phyloP scores from a whole-genome alignment of 2,888 invertebrate genomes.

The Drosophila imparisetae region DNA sequence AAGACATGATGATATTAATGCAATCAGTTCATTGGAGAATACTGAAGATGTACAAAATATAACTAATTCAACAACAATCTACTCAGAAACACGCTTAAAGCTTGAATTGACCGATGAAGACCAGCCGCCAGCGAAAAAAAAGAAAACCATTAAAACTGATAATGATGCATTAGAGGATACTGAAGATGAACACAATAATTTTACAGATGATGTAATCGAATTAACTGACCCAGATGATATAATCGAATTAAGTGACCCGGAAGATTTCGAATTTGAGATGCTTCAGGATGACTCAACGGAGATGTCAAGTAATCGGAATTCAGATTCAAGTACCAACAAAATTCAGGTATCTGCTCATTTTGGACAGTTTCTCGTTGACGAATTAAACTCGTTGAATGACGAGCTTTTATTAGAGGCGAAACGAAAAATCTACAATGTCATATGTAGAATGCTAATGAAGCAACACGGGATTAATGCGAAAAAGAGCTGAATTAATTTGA shows the following conservation, averaged over 20 bases:
- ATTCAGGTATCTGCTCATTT: constrained; percentile 36
- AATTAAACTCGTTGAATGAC: constrained; percentile 40
- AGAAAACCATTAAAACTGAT: not conserved
- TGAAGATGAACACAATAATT: not conserved
- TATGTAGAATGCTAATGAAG: constrained; percentile 49
- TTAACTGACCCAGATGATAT: constrained; percentile 1
- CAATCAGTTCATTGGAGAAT: not conserved
- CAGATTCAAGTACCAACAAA: not conserved
- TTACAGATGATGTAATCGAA: not conserved
- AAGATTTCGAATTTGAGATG: constrained; percentile 3
- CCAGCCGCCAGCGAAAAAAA: not conserved
- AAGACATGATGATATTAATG: not conserved
- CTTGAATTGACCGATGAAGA: not conserved
- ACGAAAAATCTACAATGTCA: constrained; percentile 47
- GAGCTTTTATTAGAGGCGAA: constrained; percentile 57
- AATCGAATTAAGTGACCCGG: constrained; percentile 2
- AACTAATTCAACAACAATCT: not conserved
- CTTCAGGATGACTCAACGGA: not conserved
- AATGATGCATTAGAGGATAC: not conserved
- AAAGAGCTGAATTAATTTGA: not conserved
- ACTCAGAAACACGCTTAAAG: not conserved
- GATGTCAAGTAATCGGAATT: not conserved
- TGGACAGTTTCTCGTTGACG: constrained; percentile 51
- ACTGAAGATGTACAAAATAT: not conserved
- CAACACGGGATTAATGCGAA: constrained; percentile 33